Percentiles rank a stretch among this genome's conserved stretches.
Evolutionary conservation across 2,113 vertebrate genomes (phyloP).

Genomic region (Ctenodactylus gundi): DNA sequence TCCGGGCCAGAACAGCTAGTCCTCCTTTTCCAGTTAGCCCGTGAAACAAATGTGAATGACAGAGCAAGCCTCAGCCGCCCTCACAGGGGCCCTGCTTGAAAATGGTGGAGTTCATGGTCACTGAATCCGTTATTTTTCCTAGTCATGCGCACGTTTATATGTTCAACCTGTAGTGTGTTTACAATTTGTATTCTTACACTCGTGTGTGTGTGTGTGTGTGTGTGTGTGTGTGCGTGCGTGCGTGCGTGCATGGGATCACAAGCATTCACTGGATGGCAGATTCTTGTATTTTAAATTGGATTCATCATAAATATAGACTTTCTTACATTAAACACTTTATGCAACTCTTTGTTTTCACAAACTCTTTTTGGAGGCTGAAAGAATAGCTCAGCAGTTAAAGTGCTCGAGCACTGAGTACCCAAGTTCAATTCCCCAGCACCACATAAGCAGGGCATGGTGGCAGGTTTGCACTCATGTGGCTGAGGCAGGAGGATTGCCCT

Average conservation of each 20-base stretch:
- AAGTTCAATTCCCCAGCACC: too few species aligned
- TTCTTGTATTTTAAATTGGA: not conserved
- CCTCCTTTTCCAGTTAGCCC: not conserved
- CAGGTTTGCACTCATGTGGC: too few species aligned
- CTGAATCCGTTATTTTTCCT: not conserved
- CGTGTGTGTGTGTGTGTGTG: not conserved
- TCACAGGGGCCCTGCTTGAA: not conserved
- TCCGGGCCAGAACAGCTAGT: too few species aligned
- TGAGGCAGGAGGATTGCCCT: too few species aligned
- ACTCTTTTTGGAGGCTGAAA: too few species aligned
- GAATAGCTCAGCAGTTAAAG: too few species aligned
- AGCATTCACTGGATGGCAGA: too few species aligned
- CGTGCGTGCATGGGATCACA: not conserved
- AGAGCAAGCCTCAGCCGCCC: not conserved
- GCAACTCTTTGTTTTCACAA: not conserved
- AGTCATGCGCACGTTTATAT: not conserved
- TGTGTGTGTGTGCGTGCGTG: not conserved
- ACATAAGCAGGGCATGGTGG: too few species aligned
- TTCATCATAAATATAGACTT: not conserved
- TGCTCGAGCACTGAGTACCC: too few species aligned
- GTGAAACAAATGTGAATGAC: not conserved
- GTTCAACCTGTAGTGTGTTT: not conserved
- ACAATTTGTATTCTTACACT: not conserved
- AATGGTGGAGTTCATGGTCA: not conserved
- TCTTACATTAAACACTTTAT: conserved; percentile 1